Conservation (phyloP, 2,888 invertebrate species). For the Orthosia incerta region DNA sequence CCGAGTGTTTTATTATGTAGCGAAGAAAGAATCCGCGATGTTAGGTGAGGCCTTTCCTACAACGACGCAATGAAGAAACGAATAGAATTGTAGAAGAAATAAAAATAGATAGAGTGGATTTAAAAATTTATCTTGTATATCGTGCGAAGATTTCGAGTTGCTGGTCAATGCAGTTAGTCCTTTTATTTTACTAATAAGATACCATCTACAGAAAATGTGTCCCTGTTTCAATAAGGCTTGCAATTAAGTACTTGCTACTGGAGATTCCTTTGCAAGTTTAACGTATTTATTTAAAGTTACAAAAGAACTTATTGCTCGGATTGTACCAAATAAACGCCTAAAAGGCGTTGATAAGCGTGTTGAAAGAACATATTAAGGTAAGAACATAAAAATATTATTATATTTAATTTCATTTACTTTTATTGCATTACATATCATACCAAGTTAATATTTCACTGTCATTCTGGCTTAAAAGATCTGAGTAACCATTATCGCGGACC, state of each 20-base stretch:
- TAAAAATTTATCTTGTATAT: slow-evolving; percentile 52
- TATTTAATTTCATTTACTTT: slow-evolving; percentile 40
- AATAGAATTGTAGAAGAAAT: slow-evolving; percentile 34
- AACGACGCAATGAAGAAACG: slow-evolving; percentile 56
- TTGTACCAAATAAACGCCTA: slow-evolving; percentile 49
- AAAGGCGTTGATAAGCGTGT: slow-evolving; percentile 44
- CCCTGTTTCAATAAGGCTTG: slow-evolving; percentile 54
- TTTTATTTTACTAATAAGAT: slow-evolving; percentile 52
- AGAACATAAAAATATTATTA: slow-evolving; percentile 31
- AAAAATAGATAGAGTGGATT: slow-evolving; percentile 44
- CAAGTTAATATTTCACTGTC: slow-evolving; percentile 45
- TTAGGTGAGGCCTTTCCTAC: slow-evolving; percentile 55
- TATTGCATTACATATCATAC: slow-evolving; percentile 40
- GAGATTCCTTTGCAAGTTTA: slow-evolving; percentile 50
- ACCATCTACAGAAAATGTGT: slow-evolving; percentile 52
- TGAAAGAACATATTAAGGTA: slow-evolving; percentile 54
- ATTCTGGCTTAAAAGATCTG: slow-evolving; percentile 51
- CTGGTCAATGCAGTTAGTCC: slow-evolving; percentile 28
- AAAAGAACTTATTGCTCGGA: slow-evolving; percentile 55
- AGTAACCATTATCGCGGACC: slow-evolving; percentile 48
- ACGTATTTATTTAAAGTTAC: slow-evolving; percentile 49
- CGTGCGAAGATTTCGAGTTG: slow-evolving; percentile 49
- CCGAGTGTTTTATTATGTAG: slow-evolving; percentile 51
- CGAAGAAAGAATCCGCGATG: slow-evolving; percentile 57
- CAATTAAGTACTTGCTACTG: slow-evolving; percentile 55